Evolutionary conservation across 2,888 invertebrate genomes (phyloP).

Genomic region (Chrysolina americana): DNA sequence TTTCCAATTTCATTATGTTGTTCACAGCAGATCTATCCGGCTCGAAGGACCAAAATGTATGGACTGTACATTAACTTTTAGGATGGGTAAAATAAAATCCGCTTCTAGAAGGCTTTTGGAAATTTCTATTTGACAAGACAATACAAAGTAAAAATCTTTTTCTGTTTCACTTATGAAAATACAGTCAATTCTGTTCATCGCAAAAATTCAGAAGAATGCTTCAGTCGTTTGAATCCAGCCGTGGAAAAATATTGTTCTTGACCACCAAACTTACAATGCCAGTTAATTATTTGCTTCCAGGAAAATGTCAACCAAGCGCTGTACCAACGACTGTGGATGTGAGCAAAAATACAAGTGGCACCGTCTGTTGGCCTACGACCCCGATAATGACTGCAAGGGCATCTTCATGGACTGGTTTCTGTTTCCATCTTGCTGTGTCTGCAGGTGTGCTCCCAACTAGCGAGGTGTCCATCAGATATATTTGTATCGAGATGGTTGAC

Average conservation of each 20-base stretch:
- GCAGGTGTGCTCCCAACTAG: conserved; percentile 71
- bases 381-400: conserved; percentile 92
- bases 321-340: conserved; percentile 89
- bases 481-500: background rate
- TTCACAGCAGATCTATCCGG: too few relatives aligned
- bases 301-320: conserved; percentile 84
- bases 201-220: too few relatives aligned
- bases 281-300: conserved; percentile 70
- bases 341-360: conserved; percentile 93
- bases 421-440: conserved; percentile 94
- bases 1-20: too few relatives aligned
- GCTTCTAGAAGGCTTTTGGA: too few relatives aligned
- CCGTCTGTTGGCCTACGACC: conserved; percentile 90
- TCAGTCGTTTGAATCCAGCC: too few relatives aligned
- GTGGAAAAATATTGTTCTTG: background rate
- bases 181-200: too few relatives aligned
- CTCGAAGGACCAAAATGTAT: too few relatives aligned
- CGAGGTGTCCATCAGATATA: background rate
- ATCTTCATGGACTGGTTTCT: conserved; percentile 97
- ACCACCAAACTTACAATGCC: conserved; percentile 25
- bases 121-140: too few relatives aligned
- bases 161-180: too few relatives aligned
- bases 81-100: too few relatives aligned
- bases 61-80: too few relatives aligned
- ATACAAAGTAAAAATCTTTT: too few relatives aligned